phyloP scores from a whole-genome alignment of 2,888 invertebrate species.

The Alsophila aescularia region DNA sequence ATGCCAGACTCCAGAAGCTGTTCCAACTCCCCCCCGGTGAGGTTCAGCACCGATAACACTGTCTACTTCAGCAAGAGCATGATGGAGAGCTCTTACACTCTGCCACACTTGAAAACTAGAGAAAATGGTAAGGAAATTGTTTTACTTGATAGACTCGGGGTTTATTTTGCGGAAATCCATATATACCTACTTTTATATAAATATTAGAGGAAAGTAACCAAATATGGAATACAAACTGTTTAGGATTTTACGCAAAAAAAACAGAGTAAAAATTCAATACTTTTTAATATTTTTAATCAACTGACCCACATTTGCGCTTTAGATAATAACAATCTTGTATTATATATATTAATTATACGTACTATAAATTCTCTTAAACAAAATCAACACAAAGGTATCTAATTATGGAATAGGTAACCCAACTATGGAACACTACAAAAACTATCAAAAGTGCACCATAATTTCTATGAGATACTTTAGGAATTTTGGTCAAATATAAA shows the following conservation, averaged over 20 bases:
- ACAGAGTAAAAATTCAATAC: neutral
- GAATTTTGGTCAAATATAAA: no score
- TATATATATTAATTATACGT: neutral
- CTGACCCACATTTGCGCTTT: no score
- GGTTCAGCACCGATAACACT: slow-evolving; percentile 68
- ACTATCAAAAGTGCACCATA: slow-evolving; percentile 12
- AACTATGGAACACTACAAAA: slow-evolving; percentile 18
- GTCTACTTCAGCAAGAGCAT: slow-evolving; percentile 66
- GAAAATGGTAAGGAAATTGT: slow-evolving; percentile 56
- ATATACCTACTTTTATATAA: no score
- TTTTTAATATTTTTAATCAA: slow-evolving; percentile 1
- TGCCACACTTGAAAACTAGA: slow-evolving; percentile 67
- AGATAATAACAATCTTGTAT: no score
- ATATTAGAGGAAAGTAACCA: slow-evolving; percentile 6
- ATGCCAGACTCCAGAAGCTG: slow-evolving; percentile 63
- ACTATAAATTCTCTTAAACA: slow-evolving; percentile 1
- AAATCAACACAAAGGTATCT: slow-evolving; percentile 7
- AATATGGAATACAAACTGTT: slow-evolving; percentile 1
- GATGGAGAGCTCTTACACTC: slow-evolving; percentile 61
- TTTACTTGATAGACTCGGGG: no score
- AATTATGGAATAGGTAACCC: slow-evolving; percentile 21
- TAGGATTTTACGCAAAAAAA: no score
- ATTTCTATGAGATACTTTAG: slow-evolving; percentile 20
- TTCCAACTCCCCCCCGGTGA: slow-evolving; percentile 71
- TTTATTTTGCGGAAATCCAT: no score